Percentiles rank a stretch among this genome's conserved stretches.
phyloP scores from a whole-genome alignment of 2,888 invertebrate species.

The Blastobasis adustella region DNA sequence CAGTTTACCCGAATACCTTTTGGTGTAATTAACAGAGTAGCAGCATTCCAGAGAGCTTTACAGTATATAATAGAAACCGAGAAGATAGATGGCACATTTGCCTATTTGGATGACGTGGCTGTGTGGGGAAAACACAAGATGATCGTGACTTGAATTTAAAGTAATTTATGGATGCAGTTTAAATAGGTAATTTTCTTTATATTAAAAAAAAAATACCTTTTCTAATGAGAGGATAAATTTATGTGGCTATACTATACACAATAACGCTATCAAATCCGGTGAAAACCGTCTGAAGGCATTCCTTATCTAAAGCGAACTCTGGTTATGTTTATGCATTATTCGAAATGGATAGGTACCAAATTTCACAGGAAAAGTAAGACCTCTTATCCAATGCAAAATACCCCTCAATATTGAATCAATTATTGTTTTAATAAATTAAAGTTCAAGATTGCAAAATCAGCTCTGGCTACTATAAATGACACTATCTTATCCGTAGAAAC shows the following conservation, averaged over 20 bases:
- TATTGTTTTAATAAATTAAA: no score
- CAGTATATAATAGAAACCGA: slow-evolving; percentile 10
- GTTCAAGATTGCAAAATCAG: no score
- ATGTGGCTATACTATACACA: slow-evolving; percentile 11
- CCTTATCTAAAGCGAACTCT: slow-evolving; percentile 6
- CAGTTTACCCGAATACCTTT: slow-evolving; percentile 7
- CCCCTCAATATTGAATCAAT: no score
- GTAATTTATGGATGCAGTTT: slow-evolving; percentile 4
- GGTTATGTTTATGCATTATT: slow-evolving; percentile 13
- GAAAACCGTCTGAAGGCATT: slow-evolving; percentile 5
- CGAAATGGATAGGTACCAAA: slow-evolving; percentile 12
- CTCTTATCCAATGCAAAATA: background rate
- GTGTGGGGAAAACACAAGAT: slow-evolving; percentile 11
- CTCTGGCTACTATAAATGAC: no score
- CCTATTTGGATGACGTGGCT: slow-evolving; percentile 16
- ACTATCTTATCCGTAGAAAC: no score
- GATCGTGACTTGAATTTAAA: slow-evolving; percentile 12
- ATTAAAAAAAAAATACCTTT: no score
- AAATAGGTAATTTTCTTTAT: slow-evolving; percentile 8
- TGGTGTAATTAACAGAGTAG: slow-evolving; percentile 6
- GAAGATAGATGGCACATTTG: slow-evolving; percentile 7
- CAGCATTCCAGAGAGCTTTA: slow-evolving; percentile 8
- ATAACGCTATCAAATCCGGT: background rate
- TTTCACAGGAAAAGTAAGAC: slow-evolving; percentile 6
- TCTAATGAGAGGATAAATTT: slow-evolving; percentile 5